Base-by-base conservation (phyloP, 2,888 invertebrate species). In the Aphrophora alni region DNA sequence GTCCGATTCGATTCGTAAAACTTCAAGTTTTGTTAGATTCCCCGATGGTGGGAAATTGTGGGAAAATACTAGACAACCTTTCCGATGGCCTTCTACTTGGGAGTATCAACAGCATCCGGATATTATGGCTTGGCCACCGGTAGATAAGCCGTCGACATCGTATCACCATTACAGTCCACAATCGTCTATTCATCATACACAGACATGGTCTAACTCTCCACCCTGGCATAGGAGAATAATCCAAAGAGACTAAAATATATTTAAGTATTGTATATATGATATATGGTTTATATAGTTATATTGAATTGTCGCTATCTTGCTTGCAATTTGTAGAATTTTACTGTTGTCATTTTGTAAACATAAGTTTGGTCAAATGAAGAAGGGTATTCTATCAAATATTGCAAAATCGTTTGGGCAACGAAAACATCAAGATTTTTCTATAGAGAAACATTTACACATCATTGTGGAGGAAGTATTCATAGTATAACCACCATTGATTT, bases 161-260 rank as follows among this genome's bases (percentile, higher is more conserved):
- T 77, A 59, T 8, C 27, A 59, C 38, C 38, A 38, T 3, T 70
- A 70, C 28, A 59, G 28, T 21, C 76, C 17, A n/a, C 51, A 51
- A 27, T 44, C 70, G 17, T 38, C 71, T 14, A 51, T 71, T 5
- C 33, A 25, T 21, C 44, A 44, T 3, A 25, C 44, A 17, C 70
- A 71, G 44, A 24, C 71, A 10, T 77, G 71, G 77, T 70, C 77
- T 24, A 27, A 33, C 24, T 38, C 77, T n/a, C 27, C 70, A 17
- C 38, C 77, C 17, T 77, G 77, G 77, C 70, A 44, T 25, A 77
- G 77, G 77, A 38, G 77, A 44, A 71, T 77, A 27, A n/a, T 77
- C 33, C 77, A 77, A 77, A 77, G 77, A 77, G 77, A 77, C 77
- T 77, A 71, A 71, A 77, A 71, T 77, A 71, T 77, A 71, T 38